phyloP scores from a whole-genome alignment of 92 coral and sea anemone genomes.

The Porites evermanni region DNA sequence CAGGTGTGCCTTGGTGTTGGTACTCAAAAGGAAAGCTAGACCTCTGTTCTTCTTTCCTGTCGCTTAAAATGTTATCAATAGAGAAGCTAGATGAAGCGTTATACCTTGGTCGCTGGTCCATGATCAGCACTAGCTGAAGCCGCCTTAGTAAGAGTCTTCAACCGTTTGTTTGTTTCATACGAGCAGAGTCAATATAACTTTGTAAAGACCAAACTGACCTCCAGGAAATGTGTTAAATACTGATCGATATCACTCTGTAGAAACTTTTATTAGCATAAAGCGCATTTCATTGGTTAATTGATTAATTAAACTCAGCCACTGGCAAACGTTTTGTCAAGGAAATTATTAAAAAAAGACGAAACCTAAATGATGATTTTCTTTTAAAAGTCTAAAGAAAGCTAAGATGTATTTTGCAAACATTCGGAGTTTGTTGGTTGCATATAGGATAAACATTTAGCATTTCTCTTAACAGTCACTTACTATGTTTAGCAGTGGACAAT shows the following conservation, averaged over 20 bases:
- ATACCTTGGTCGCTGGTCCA: slow-evolving; percentile 4
- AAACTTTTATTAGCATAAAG: slow-evolving; percentile 41
- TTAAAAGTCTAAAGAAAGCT: neutral
- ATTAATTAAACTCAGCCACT: slow-evolving; percentile 42
- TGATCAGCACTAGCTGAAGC: neutral
- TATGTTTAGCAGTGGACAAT: slow-evolving; percentile 45
- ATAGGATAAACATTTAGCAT: neutral
- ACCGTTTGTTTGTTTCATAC: neutral
- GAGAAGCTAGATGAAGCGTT: slow-evolving; percentile 23
- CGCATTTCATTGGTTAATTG: slow-evolving; percentile 53
- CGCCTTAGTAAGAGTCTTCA: neutral
- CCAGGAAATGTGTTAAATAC: slow-evolving; percentile 27
- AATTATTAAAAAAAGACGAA: neutral
- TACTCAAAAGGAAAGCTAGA: neutral
- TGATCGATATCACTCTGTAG: slow-evolving; percentile 42
- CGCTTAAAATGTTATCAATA: slow-evolving; percentile 39
- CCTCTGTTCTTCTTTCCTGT: slow-evolving; percentile 19
- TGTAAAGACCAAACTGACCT: neutral
- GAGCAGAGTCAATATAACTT: neutral
- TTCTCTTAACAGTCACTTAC: neutral
- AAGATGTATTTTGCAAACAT: neutral
- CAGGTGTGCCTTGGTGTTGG: neutral
- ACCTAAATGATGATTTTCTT: neutral
- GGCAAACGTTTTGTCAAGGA: neutral
- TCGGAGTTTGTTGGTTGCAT: neutral